A percentile compares a stretch with the other conserved stretches of the same genome.
Evolutionary conservation across 2,888 invertebrate species (phyloP).

Genomic region (Nymphalis c-album): DNA sequence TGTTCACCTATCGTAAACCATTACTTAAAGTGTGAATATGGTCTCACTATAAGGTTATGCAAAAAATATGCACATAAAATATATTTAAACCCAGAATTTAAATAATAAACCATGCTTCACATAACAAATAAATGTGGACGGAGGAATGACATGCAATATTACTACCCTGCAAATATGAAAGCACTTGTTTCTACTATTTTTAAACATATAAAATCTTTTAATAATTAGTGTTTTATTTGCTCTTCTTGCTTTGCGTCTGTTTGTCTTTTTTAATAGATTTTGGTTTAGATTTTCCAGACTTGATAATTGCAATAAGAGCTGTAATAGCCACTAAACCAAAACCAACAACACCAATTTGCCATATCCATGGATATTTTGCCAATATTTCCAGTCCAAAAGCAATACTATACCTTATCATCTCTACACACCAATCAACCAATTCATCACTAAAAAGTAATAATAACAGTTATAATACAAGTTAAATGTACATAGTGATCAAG

Average conservation of each 20-base stretch:
- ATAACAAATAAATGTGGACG: conserved; percentile 20
- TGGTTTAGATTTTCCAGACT: conserved; percentile 65
- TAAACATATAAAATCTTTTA: conserved; percentile 32
- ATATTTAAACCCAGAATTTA: not conserved
- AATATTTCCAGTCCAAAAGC: conserved; percentile 63
- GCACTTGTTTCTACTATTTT: conserved; percentile 9
- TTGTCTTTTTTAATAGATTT: conserved; percentile 70
- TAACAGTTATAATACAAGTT: not conserved
- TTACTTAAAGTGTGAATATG: not conserved
- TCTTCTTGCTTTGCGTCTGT: conserved; percentile 51
- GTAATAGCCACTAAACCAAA: conserved; percentile 75
- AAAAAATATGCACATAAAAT: not conserved
- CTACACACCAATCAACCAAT: conserved; percentile 72
- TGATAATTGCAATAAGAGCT: conserved; percentile 71
- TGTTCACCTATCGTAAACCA: not conserved
- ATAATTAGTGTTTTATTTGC: conserved; percentile 51
- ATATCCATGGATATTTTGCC: conserved; percentile 72
- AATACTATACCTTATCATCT: conserved; percentile 63
- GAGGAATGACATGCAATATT: conserved; percentile 20
- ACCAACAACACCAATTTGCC: conserved; percentile 73
- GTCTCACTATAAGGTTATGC: not conserved
- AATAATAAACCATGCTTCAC: conserved; percentile 2
- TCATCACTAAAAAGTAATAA: conserved; percentile 69
- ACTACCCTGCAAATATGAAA: conserved; percentile 22
- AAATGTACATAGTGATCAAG: not conserved